Conservation (phyloP, 2,888 invertebrate species). For the Carabus problematicus region DNA sequence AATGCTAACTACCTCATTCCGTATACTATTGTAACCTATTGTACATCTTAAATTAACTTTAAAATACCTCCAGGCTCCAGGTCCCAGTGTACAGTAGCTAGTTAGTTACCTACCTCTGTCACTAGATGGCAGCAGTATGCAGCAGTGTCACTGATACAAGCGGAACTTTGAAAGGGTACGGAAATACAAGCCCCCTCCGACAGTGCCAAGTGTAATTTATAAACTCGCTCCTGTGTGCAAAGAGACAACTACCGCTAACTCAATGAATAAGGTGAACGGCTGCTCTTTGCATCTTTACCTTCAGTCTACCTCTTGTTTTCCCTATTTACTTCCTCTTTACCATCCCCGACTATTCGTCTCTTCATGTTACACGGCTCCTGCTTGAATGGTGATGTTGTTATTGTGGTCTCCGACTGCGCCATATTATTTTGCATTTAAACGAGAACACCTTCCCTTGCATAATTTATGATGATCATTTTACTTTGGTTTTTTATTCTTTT, state of each 20-base stretch:
- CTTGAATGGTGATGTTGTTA: slow-evolving; percentile 20
- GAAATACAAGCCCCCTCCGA: neutral
- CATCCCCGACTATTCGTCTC: slow-evolving; percentile 23
- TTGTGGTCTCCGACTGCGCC: slow-evolving; percentile 2
- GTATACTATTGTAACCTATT: slow-evolving; percentile 55
- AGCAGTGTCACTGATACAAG: neutral
- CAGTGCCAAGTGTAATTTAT: slow-evolving; percentile 7
- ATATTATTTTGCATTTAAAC: slow-evolving; percentile 41
- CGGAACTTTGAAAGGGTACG: neutral
- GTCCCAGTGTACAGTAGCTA: slow-evolving; percentile 11
- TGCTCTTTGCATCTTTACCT: neutral
- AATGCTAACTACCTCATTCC: slow-evolving; percentile 57
- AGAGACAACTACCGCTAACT: slow-evolving; percentile 20
- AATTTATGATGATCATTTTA: slow-evolving; percentile 38
- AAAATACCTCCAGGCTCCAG: slow-evolving; percentile 37
- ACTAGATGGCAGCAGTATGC: neutral
- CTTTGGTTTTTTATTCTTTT: slow-evolving; percentile 36
- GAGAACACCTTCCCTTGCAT: slow-evolving; percentile 32
- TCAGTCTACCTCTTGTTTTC: slow-evolving; percentile 13
- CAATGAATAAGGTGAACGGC: slow-evolving; percentile 27
- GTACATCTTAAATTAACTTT: slow-evolving; percentile 49
- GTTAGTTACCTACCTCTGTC: neutral
- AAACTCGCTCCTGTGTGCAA: neutral
- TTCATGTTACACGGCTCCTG: slow-evolving; percentile 17
- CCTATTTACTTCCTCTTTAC: slow-evolving; percentile 35